These are phyloP conservation scores for Melipona beecheii DNA, from an alignment of 2,888 invertebrate genomes.

Conservation along the genomic window DNA sequence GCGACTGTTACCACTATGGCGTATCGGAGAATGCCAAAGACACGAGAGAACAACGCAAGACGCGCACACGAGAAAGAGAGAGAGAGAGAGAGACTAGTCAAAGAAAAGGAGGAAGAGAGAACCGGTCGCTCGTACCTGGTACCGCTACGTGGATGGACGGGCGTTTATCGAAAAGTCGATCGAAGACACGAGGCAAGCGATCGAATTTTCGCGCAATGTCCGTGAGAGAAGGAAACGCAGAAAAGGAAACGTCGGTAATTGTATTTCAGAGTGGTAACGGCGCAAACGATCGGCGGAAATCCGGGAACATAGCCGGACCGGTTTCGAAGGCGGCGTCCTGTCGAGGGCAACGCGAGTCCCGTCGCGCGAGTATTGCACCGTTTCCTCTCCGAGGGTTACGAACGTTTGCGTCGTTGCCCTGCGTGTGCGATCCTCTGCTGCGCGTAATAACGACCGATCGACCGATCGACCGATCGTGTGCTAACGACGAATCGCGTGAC, in stretches of 20 bases:
- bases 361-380: too few species aligned
- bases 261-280: background rate
- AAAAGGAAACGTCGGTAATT: background rate
- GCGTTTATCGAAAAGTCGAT: background rate
- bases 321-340: constrained; percentile 60
- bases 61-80: background rate
- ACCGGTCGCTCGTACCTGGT: constrained; percentile 37
- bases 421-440: too few species aligned
- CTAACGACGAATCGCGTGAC: too few species aligned
- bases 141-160: constrained; percentile 2
- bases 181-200: too few species aligned
- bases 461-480: too few species aligned
- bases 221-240: too few species aligned
- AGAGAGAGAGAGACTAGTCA: background rate
- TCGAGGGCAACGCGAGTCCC: too few species aligned
- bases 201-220: too few species aligned
- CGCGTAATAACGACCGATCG: too few species aligned
- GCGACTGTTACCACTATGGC: background rate
- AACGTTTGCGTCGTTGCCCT: too few species aligned
- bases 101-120: background rate
- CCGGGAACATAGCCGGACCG: constrained; percentile 77
- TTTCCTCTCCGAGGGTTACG: too few species aligned
- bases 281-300: constrained; percentile 73
- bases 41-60: too few species aligned
- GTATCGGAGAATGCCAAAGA: background rate